phyloP scores from a whole-genome alignment of 1,140 invertebrate species.

The Scaptodrosophila lebanonensis region DNA sequence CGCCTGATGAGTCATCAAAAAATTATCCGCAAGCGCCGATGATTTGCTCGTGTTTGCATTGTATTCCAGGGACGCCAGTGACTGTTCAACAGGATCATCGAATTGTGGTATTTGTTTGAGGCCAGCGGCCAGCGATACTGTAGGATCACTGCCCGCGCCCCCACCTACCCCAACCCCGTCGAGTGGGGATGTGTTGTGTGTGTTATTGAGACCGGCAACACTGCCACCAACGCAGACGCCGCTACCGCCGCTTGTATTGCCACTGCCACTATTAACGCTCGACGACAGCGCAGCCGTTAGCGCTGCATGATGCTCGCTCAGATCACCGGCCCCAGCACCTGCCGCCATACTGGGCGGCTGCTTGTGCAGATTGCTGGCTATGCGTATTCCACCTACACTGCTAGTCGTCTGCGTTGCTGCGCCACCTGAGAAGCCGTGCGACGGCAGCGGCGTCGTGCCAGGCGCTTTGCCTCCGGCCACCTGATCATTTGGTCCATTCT shows the following conservation, averaged over 20 bases:
- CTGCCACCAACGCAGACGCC: neutral
- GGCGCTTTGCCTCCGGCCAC: conserved; percentile 15
- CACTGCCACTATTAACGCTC: conserved; percentile 10
- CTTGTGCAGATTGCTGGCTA: conserved; percentile 74
- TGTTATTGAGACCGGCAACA: conserved; percentile 10
- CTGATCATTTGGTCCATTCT: conserved; percentile 56
- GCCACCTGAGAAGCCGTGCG: conserved; percentile 22
- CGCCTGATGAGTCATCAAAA: conserved; percentile 59
- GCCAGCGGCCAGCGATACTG: conserved; percentile 61
- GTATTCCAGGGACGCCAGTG: conserved; percentile 82
- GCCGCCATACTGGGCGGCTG: conserved; percentile 24
- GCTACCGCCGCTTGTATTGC: conserved; percentile 9
- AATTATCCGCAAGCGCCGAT: conserved; percentile 49
- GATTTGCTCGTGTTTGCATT: conserved; percentile 74
- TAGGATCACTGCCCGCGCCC: conserved; percentile 59
- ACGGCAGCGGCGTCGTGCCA: conserved; percentile 1
- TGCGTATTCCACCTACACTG: conserved; percentile 63
- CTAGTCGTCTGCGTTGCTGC: conserved; percentile 14
- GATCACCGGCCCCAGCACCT: conserved; percentile 20
- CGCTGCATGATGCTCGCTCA: conserved; percentile 56
- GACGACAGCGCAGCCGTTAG: conserved; percentile 43
- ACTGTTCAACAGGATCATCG: conserved; percentile 82
- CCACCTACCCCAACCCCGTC: conserved; percentile 61
- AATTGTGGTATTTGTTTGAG: conserved; percentile 76
- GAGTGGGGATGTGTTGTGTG: conserved; percentile 12